Percentiles rank a stretch among this genome's conserved stretches.
Conservation (phyloP, 2,888 invertebrate species). For the Clivina fossor region DNA sequence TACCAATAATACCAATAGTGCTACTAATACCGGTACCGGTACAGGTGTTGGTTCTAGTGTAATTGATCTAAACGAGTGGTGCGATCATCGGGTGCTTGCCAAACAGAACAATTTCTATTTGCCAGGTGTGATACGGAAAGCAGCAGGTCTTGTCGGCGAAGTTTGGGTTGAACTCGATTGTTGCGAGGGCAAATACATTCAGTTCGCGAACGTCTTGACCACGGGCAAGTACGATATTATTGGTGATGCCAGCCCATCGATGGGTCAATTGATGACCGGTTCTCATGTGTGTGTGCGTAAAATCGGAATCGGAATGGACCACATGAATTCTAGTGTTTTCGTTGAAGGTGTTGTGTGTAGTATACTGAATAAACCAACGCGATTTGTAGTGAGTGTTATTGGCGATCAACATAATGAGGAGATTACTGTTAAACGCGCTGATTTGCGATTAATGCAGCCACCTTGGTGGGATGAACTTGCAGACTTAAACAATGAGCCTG, state of each 20-base stretch:
- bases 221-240: constrained; percentile 84
- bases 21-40: constrained; percentile 24
- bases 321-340: constrained; percentile 70
- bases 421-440: constrained; percentile 82
- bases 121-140: constrained; percentile 84
- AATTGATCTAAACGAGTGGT: constrained; percentile 93
- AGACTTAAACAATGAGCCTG: constrained; percentile 54
- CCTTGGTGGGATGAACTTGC: constrained; percentile 97
- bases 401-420: constrained; percentile 55
- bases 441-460: constrained; percentile 84
- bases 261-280: constrained; percentile 76
- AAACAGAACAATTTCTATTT: constrained; percentile 80
- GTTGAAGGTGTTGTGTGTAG: constrained; percentile 81
- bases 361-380: constrained; percentile 66
- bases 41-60: too few relatives aligned
- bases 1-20: constrained; percentile 13
- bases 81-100: constrained; percentile 87
- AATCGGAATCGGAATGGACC: constrained; percentile 56
- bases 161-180: constrained; percentile 82
- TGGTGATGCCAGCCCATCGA: constrained; percentile 88
- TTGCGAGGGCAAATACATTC: constrained; percentile 67
- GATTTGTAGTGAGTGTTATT: constrained; percentile 66
- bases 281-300: constrained; percentile 80
- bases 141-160: constrained; percentile 56
- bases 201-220: constrained; percentile 77